Base-by-base conservation (phyloP, 2,888 invertebrate genomes). In the Amphipoea lucens region DNA sequence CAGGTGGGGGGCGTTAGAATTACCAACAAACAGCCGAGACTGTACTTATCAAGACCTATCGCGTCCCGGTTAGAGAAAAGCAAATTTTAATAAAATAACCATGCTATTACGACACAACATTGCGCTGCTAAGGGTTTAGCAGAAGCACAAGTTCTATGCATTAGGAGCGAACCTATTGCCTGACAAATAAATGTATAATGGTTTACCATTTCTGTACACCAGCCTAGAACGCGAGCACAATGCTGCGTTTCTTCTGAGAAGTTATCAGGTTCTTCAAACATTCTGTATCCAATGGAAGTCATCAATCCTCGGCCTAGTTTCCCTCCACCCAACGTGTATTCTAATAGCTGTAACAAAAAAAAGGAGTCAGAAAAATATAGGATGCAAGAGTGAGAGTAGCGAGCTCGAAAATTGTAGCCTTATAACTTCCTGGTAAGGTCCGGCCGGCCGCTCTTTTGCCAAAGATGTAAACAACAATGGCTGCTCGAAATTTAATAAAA, bases 131-230 rank as follows among this genome's bases (percentile, higher is more conserved):
- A 57, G 57, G 9, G 57, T 57, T 57, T 57, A 23, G 23, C 0
- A 57, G 23, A 3, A 23, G 9, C 9, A 12, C 4, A 60, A n/a
- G n/a, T 60, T 12, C n/a, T 12, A 60, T 12, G 12, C 12, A 60
- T 60, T n/a, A 60, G n/a, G 5, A 12, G n/a, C 5, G 60, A 60
- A 23, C 11, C 23, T 57, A 51, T 9, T 9, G 57, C 9, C 57
- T 9, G 57, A 11, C n/a, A 12, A 12, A n/a, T 12, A 60, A 60
- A 60, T n/a, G 1, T 4, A 62, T 29, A 62, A 73, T 40, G 0
- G 17, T 17, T 77, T 78, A 87, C 85, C 87, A 87, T 85, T 87
- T 85, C 85, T 23, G 66, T 0, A 68, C 85, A 87, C 87, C 85
- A 87, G n/a, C 81, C 85, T 36, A 85, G 74, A 74, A 85, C 29